Evolutionary conservation across 1,140 invertebrate species (phyloP).

Genomic region (Diorhabda elongata): DNA sequence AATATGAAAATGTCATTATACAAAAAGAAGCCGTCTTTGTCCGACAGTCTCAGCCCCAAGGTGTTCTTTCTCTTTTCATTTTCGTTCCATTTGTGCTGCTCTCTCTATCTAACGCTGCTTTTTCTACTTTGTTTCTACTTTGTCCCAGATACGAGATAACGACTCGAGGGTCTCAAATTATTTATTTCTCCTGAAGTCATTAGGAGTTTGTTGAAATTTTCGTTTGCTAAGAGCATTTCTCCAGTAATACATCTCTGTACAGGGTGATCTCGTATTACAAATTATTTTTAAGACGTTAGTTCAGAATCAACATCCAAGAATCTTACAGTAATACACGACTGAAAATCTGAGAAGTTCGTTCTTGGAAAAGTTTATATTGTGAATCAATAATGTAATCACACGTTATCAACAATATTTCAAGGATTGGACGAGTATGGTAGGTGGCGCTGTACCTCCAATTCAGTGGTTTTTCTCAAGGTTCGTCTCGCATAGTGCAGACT

Average conservation of each 20-base stretch:
- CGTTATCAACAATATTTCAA: no score
- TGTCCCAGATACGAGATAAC: slow-evolving; percentile 13
- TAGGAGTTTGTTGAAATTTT: slow-evolving; percentile 13
- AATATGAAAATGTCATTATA: slow-evolving; percentile 32
- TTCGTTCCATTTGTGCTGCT: slow-evolving; percentile 7
- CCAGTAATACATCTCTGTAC: not conserved
- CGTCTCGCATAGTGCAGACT: no score
- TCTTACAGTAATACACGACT: no score
- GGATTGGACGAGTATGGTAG: no score
- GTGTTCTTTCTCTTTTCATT: slow-evolving; percentile 14
- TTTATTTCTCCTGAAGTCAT: slow-evolving; percentile 12
- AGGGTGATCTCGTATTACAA: not conserved
- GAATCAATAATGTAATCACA: no score
- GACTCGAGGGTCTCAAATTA: slow-evolving; percentile 12
- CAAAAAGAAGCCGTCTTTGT: slow-evolving; percentile 25
- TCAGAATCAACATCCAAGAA: no score
- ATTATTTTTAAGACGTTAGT: not conserved
- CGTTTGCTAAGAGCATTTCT: not conserved
- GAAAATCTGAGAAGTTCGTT: no score
- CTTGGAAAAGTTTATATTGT: no score
- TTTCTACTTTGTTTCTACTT: slow-evolving; percentile 19
- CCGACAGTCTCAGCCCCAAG: slow-evolving; percentile 7
- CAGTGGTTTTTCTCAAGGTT: no score
- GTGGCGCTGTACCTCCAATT: no score
- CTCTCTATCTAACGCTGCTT: slow-evolving; percentile 7